Evolutionary conservation across 2,797 vertebrate genomes (phyloP), one percentile per base, ranked within the genome.

Genomic region (Anguilla anguilla): DNA sequence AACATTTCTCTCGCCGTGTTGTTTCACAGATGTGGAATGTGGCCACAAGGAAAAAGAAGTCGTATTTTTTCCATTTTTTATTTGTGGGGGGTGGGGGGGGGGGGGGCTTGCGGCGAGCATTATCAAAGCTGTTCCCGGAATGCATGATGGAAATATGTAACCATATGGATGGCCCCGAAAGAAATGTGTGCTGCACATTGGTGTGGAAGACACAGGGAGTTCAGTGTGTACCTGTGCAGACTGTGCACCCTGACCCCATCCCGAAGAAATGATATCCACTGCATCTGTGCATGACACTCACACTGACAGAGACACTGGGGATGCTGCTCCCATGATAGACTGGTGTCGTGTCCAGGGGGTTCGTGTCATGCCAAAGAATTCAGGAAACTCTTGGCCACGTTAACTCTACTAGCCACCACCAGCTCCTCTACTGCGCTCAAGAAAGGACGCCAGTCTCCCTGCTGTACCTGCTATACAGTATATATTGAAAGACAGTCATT

Each of bases 21-120:
- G 91, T 91, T 91, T 89, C 83, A 89, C 85, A 87, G 87, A 88
- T 51, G 85, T 88, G 94, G 93, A 93, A 94, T 94, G 93, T 90
- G 84, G 31, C 5, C 35, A 86, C 90, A 84, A 74, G 35, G 17
- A 46, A 43, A 59, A 57, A 88, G 11, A 79, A 69, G 19, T 46
- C 0, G 35, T 22, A 0, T n/a, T 67, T 67, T n/a, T n/a, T n/a
- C 6, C 25, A 6, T 5, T 13, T n/a, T n/a, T 91, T 90, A 93
- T 88, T 93, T 94, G 93, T 94, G 61, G 61, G 61, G 61, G 25
- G 61, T 4, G 19, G 61, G 22, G 6, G 61, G 88, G 87, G 89
- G 84, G 86, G 74, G 61, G 49, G 7, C 7, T 13, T 17, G 55
- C 55, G 85, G 86, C 46, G 49, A 69, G 55, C 28, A 31, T 22